A percentile compares a stretch with the other conserved stretches of the same genome.
phyloP scores from a whole-genome alignment of 2,113 vertebrate species.

The Austrofundulus limnaeus region DNA sequence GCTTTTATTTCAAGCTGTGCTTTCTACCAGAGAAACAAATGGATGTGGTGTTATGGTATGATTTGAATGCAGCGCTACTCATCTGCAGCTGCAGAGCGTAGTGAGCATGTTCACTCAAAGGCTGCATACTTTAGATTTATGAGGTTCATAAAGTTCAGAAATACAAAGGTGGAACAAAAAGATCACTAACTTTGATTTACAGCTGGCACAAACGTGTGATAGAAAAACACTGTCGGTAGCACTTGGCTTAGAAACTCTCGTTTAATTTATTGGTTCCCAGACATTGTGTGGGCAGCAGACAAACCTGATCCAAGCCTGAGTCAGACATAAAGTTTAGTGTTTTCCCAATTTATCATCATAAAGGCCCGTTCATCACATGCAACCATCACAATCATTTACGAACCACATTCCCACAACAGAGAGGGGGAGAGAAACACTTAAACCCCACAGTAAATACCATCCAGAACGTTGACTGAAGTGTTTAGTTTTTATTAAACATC shows the following conservation, averaged over 20 bases:
- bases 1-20: slow-evolving; percentile 18
- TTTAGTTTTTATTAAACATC: slow-evolving; percentile 42
- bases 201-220: slow-evolving; percentile 27
- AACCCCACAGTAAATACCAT: slow-evolving; percentile 42
- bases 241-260: slow-evolving; percentile 3
- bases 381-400: background rate
- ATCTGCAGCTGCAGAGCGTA: slow-evolving; percentile 21
- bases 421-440: slow-evolving; percentile 24
- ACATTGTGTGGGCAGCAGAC: background rate
- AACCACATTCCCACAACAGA: slow-evolving; percentile 14
- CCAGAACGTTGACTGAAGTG: slow-evolving; percentile 25
- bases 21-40: slow-evolving; percentile 14
- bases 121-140: slow-evolving; percentile 17
- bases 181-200: slow-evolving; percentile 46
- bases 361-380: slow-evolving; percentile 13
- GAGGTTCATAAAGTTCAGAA: slow-evolving; percentile 45
- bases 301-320: background rate
- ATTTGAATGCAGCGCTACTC: slow-evolving; percentile 13
- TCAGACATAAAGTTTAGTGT: background rate
- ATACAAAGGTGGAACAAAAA: slow-evolving; percentile 28
- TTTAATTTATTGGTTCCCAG: background rate
- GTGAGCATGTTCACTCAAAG: background rate
- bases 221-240: slow-evolving; percentile 8
- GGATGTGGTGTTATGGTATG: slow-evolving; percentile 41
- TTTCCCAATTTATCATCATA: slow-evolving; percentile 7